Evolutionary conservation across 2,797 vertebrate species (phyloP).

Genomic region (Lepilemur ruficaudatus): DNA sequence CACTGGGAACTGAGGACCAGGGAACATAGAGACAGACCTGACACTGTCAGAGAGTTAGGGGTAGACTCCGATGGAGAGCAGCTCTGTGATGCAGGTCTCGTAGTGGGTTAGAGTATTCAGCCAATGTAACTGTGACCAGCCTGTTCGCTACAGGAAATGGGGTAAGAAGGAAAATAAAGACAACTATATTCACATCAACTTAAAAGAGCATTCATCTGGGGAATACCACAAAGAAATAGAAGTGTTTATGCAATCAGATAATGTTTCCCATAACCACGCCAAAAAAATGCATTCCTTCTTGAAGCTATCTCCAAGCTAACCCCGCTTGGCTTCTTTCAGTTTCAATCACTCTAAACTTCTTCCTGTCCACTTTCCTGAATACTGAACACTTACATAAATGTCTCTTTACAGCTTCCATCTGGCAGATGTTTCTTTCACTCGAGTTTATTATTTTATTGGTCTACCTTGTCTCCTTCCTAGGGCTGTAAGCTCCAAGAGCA

Average conservation of each 20-base stretch:
- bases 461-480: background rate
- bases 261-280: constrained; percentile 13
- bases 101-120: background rate
- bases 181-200: background rate
- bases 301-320: constrained; percentile 28
- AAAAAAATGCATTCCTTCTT: background rate
- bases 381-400: background rate
- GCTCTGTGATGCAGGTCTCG: background rate
- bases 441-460: constrained; percentile 20
- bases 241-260: background rate
- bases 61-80: background rate
- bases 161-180: background rate
- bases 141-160: background rate
- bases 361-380: constrained; percentile 28
- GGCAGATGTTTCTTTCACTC: constrained; percentile 51
- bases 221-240: constrained; percentile 9
- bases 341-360: background rate
- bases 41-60: background rate
- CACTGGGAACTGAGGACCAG: too few species aligned
- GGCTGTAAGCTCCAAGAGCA: background rate
- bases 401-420: constrained; percentile 50
- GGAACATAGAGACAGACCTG: too few species aligned
- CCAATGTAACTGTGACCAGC: background rate
- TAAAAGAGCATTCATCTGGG: constrained; percentile 30
- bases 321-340: constrained; percentile 38